phyloP scores from a whole-genome alignment of 2,113 vertebrate genomes.

The Clupea harengus region DNA sequence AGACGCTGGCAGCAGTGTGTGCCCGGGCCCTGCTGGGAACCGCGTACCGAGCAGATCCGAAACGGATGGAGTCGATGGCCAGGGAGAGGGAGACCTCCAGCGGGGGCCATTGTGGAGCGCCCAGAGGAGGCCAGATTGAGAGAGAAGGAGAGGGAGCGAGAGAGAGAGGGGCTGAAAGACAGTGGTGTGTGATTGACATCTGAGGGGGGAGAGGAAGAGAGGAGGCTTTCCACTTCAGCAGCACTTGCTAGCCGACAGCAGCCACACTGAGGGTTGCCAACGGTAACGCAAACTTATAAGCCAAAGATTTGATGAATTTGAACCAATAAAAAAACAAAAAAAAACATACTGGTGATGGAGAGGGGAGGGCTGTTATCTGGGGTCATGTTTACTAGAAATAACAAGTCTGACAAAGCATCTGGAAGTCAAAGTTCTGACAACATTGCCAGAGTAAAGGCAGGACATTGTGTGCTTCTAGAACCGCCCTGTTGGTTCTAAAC shows the following conservation, averaged over 20 bases:
- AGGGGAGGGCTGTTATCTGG: no score
- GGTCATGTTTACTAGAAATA: no score
- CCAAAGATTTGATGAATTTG: neutral
- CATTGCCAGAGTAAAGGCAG: no score
- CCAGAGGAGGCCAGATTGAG: neutral
- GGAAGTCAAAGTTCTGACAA: no score
- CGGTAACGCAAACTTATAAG: neutral
- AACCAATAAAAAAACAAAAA: no score
- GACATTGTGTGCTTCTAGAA: no score
- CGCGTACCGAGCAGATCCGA: neutral
- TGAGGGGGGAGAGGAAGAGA: slow-evolving; percentile 12
- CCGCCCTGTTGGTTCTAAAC: no score
- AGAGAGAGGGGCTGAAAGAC: neutral
- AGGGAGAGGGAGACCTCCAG: neutral
- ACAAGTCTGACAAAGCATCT: no score
- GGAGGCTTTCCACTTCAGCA: neutral
- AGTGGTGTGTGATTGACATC: slow-evolving; percentile 1
- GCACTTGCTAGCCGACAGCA: neutral
- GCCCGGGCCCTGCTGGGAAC: neutral
- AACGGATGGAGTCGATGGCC: neutral
- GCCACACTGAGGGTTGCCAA: neutral
- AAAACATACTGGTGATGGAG: neutral
- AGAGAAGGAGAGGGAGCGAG: neutral
- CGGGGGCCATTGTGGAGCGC: neutral
- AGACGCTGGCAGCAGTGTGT: no score